Conservation (phyloP, 1,140 invertebrate species). For the Calliopsis andreniformis region DNA sequence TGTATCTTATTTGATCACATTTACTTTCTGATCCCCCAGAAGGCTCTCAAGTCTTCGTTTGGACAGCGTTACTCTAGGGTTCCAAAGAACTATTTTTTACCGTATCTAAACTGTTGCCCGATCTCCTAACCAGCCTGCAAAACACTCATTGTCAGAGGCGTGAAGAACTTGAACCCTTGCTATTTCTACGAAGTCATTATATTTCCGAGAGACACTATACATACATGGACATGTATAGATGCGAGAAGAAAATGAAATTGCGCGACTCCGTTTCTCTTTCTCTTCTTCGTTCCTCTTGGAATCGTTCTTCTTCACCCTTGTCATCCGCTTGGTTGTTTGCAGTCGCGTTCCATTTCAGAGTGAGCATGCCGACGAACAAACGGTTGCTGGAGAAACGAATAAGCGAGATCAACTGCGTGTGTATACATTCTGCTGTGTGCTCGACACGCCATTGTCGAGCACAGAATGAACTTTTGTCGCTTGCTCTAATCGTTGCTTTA, state of each 20-base stretch:
- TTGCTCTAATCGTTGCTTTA: constrained; percentile 60
- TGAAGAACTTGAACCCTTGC: too few species aligned
- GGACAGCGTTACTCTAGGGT: too few species aligned
- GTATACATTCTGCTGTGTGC: constrained; percentile 55
- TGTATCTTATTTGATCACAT: too few species aligned
- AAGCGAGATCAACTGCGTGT: not conserved
- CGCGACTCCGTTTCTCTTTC: constrained; percentile 46
- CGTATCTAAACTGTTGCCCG: too few species aligned
- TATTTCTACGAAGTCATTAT: too few species aligned
- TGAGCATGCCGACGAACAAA: constrained; percentile 1
- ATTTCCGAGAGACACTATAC: too few species aligned
- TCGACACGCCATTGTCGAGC: constrained; percentile 3
- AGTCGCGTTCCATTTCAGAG: constrained; percentile 39
- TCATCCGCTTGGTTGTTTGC: not conserved
- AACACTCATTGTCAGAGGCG: too few species aligned
- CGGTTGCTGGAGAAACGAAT: constrained; percentile 9
- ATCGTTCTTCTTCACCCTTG: not conserved
- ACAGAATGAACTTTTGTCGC: constrained; percentile 15
- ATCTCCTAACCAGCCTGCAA: too few species aligned
- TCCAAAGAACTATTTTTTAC: too few species aligned
- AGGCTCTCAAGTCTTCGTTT: too few species aligned
- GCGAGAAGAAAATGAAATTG: constrained; percentile 50
- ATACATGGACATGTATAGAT: too few species aligned
- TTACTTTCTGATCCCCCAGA: too few species aligned
- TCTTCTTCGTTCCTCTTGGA: constrained; percentile 18